phyloP scores from a whole-genome alignment of 2,888 invertebrate species.

The Glyphotaelius pellucidus region DNA sequence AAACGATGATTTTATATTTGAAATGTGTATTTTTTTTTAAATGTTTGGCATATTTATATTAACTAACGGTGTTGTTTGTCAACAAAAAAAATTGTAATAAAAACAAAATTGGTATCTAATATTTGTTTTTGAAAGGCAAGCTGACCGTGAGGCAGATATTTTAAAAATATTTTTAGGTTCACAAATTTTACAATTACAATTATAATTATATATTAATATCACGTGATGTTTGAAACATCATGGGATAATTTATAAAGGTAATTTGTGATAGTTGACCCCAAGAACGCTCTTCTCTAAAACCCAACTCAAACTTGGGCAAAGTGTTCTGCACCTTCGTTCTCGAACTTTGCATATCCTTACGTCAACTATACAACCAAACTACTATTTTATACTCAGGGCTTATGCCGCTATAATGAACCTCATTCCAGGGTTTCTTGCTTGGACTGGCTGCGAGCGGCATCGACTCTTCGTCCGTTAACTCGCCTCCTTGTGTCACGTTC shows the following conservation, averaged over 20 bases:
- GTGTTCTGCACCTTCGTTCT: neutral
- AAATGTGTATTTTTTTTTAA: no score
- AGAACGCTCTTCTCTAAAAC: neutral
- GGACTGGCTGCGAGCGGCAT: neutral
- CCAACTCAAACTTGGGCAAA: neutral
- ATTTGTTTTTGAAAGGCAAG: no score
- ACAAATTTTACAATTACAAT: no score
- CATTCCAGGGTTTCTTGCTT: neutral
- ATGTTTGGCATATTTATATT: no score
- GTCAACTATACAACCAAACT: neutral
- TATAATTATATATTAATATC: no score
- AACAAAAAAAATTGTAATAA: no score
- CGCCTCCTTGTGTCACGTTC: neutral
- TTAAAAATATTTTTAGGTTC: no score
- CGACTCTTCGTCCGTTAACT: neutral
- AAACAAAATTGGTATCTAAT: no score
- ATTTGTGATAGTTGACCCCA: neutral
- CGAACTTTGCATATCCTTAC: neutral
- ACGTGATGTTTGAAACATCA: no score
- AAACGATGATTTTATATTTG: no score
- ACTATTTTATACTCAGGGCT: neutral
- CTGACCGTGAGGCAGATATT: no score
- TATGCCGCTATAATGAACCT: neutral
- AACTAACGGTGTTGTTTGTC: no score
- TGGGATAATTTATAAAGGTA: neutral